phyloP scores from a whole-genome alignment of 2,113 vertebrate genomes.

The Callipepla californica region DNA sequence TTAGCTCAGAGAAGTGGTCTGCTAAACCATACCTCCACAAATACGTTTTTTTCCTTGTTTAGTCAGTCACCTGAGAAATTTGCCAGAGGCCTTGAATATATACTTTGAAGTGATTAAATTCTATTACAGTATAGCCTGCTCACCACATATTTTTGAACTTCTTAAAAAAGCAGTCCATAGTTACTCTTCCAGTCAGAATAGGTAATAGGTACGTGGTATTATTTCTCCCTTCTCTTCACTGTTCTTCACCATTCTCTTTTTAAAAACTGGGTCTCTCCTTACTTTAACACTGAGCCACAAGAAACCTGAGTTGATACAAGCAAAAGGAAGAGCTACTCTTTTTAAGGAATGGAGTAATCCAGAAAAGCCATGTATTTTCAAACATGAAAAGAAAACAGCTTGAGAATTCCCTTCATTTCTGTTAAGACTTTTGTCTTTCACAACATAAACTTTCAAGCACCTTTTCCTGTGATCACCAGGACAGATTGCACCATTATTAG shows the following conservation, averaged over 20 bases:
- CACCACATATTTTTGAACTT: constrained; percentile 40
- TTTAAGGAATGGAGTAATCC: neutral
- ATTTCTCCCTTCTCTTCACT: neutral
- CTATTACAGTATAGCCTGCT: constrained; percentile 38
- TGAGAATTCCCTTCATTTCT: neutral
- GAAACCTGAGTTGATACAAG: neutral
- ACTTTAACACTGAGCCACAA: neutral
- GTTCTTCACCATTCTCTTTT: neutral
- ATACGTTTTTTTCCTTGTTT: neutral
- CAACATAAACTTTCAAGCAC: neutral
- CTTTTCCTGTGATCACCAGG: neutral
- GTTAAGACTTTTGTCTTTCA: neutral
- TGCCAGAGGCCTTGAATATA: constrained; percentile 29
- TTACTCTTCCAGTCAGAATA: constrained; percentile 54
- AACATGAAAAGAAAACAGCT: neutral
- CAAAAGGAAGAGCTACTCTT: neutral
- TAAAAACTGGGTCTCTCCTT: neutral
- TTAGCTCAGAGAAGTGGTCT: neutral
- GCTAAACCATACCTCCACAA: constrained; percentile 44
- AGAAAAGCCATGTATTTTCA: neutral
- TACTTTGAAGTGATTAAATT: constrained; percentile 52
- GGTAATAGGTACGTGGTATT: neutral
- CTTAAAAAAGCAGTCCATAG: constrained; percentile 29
- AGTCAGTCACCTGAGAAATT: constrained; percentile 39
- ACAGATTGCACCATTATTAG: neutral